These are phyloP conservation scores for Lytechinus pictus DNA, from an alignment of 35 echinoderm and acorn worm species.

Conservation along the genomic window DNA sequence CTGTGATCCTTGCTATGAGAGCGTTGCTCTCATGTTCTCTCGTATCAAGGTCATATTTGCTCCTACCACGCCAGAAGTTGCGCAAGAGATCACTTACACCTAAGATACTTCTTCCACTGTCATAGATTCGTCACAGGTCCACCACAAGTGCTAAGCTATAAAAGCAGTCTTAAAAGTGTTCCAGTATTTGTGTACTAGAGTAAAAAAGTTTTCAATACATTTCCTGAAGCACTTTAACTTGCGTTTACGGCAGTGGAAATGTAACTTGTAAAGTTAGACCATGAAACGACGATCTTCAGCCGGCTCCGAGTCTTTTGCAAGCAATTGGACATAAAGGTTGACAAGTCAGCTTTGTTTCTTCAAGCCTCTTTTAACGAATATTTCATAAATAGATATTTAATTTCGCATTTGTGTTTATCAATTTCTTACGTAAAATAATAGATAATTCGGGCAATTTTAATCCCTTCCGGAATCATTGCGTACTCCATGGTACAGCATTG, in stretches of 20 bases:
- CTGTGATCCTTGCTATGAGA: slow-evolving; percentile 86
- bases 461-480: too few relatives aligned
- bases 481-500: too few relatives aligned
- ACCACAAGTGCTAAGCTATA: background rate
- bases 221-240: background rate
- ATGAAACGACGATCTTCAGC: background rate
- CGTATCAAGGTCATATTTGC: slow-evolving; percentile 48
- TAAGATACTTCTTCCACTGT: background rate
- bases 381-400: too few relatives aligned
- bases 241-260: background rate
- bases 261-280: background rate
- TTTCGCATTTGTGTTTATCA: too few relatives aligned
- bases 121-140: background rate
- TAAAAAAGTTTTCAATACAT: background rate
- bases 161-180: too few relatives aligned
- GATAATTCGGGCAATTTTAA: too few relatives aligned
- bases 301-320: background rate
- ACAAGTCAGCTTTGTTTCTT: too few relatives aligned
- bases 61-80: slow-evolving; percentile 9
- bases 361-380: too few relatives aligned
- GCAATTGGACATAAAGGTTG: background rate
- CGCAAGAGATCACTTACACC: background rate
- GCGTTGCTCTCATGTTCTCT: slow-evolving; percentile 59
- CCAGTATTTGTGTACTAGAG: too few relatives aligned
- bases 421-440: too few relatives aligned